These are phyloP conservation scores for Centroberyx gerrardi DNA, from an alignment of 2,797 vertebrate species.

Conservation along the genomic window DNA sequence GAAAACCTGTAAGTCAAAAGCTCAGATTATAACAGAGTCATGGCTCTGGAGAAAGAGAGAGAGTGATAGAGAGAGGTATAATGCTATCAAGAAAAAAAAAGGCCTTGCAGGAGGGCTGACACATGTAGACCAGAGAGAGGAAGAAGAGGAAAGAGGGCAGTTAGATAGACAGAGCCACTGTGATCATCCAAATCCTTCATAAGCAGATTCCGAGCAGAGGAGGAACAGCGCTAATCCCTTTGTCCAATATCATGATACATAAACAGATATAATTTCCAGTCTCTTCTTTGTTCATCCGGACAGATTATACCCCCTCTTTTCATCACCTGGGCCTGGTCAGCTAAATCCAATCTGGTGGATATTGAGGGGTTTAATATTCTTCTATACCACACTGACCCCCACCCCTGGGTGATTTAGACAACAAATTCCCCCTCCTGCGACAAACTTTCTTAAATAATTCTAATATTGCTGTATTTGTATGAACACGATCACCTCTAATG, in stretches of 20 bases:
- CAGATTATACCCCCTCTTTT: conserved; percentile 25
- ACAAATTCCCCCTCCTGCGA: not conserved
- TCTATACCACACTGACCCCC: conserved; percentile 30
- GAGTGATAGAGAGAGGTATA: not conserved
- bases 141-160: not conserved
- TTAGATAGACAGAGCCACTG: conserved; percentile 3
- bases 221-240: conserved; percentile 65
- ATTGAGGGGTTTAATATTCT: conserved; percentile 25
- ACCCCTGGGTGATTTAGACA: conserved; percentile 3
- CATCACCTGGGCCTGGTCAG: conserved; percentile 15
- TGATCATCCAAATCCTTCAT: conserved; percentile 49
- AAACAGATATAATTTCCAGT: conserved; percentile 45
- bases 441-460: not conserved
- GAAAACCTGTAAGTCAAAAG: not conserved
- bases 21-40: not conserved
- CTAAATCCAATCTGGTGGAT: conserved; percentile 20
- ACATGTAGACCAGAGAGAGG: not conserved
- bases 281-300: conserved; percentile 45
- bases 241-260: conserved; percentile 53
- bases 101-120: not conserved
- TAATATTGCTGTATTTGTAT: conserved; percentile 37
- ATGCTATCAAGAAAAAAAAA: not conserved
- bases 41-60: not conserved
- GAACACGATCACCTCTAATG: conserved; percentile 27
- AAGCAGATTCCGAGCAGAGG: conserved; percentile 58